phyloP scores from a whole-genome alignment of 1,140 invertebrate genomes.

The Tetragonula clypearis region DNA sequence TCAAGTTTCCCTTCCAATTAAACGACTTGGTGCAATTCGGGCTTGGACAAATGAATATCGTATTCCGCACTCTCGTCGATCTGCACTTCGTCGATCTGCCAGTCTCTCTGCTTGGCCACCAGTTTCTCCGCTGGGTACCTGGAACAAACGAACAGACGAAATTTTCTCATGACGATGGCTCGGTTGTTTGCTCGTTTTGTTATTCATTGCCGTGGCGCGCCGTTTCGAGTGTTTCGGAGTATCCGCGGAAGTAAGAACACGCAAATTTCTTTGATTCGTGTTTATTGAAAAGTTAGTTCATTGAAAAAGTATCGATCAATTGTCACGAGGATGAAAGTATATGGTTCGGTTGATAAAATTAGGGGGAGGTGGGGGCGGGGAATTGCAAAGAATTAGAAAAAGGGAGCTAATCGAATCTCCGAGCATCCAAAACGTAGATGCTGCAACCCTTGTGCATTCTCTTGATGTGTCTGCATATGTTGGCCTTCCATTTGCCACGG shows the following conservation, averaged over 20 bases:
- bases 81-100: not conserved
- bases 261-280: not conserved
- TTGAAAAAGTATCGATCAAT: not conserved
- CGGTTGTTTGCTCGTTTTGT: not conserved
- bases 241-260: not conserved
- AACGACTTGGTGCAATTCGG: conserved; percentile 78
- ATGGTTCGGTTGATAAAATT: not conserved
- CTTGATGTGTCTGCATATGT: conserved; percentile 68
- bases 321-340: not conserved
- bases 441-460: conserved; percentile 51
- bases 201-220: not conserved
- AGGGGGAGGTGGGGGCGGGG: no score
- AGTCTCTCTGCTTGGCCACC: not conserved
- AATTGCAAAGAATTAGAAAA: not conserved
- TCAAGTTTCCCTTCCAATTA: conserved; percentile 78
- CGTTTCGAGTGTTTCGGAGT: not conserved
- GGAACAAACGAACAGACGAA: conserved; percentile 45
- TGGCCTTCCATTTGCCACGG: conserved; percentile 68
- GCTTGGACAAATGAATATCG: conserved; percentile 51
- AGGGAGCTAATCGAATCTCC: not conserved
- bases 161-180: conserved; percentile 18
- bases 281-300: not conserved
- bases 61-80: not conserved
- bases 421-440: conserved; percentile 13
- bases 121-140: not conserved